A percentile compares a stretch with the other conserved stretches of the same genome.
These are phyloP conservation scores for Protodeltote pygarga DNA, from an alignment of 2,888 invertebrate species.

Conservation along the genomic window DNA sequence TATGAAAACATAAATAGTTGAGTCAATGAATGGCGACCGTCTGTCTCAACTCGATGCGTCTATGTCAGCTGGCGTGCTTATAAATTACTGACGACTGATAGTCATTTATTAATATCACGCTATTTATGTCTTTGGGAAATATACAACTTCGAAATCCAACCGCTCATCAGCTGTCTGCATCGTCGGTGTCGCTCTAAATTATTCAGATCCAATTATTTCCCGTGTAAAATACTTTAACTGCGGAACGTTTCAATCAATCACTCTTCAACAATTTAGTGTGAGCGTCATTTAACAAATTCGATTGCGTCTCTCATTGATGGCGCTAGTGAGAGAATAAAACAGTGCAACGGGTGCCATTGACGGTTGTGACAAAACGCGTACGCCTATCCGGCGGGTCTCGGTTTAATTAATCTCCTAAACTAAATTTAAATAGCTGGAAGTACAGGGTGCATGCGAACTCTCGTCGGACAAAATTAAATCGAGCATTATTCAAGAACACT, in stretches of 20 bases:
- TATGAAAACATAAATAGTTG: constrained; percentile 12
- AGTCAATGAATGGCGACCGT: constrained; percentile 23
- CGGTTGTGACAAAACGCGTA: constrained; percentile 72
- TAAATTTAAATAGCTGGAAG: constrained; percentile 76
- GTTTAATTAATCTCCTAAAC: constrained; percentile 82
- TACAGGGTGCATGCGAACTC: constrained; percentile 56
- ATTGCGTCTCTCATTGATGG: constrained; percentile 77
- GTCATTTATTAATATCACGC: constrained; percentile 40
- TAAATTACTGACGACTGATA: constrained; percentile 36
- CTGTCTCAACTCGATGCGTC: constrained; percentile 27
- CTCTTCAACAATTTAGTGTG: constrained; percentile 80
- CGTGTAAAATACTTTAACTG: constrained; percentile 70
- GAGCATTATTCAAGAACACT: constrained; percentile 62
- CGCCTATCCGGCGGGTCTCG: constrained; percentile 59
- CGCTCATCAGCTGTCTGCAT: constrained; percentile 33
- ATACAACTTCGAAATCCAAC: constrained; percentile 28
- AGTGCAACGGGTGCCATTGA: constrained; percentile 77
- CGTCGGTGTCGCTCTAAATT: constrained; percentile 60
- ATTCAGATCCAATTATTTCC: constrained; percentile 75
- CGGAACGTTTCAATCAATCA: constrained; percentile 79
- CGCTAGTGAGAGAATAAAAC: constrained; percentile 77
- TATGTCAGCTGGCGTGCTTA: constrained; percentile 31
- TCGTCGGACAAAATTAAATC: constrained; percentile 66
- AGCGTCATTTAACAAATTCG: constrained; percentile 82
- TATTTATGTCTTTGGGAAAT: constrained; percentile 36